Evolutionary conservation across 2,113 vertebrate genomes (phyloP).

Genomic region (Aphelocoma coerulescens): DNA sequence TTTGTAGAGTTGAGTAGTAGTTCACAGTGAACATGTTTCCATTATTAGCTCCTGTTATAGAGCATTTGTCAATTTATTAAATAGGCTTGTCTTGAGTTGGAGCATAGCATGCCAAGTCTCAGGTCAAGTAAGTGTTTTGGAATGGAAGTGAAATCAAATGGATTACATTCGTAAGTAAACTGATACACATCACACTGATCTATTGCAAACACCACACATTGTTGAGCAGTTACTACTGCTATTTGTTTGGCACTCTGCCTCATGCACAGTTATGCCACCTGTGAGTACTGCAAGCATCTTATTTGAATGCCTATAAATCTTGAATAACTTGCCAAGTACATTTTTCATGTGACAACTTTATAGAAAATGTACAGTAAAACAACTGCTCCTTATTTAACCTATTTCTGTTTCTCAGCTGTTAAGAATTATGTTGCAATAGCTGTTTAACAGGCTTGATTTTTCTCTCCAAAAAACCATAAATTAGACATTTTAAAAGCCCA

Average conservation of each 20-base stretch:
- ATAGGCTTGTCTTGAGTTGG: background rate
- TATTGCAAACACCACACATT: background rate
- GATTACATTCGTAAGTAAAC: slow-evolving; percentile 8
- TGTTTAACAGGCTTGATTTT: background rate
- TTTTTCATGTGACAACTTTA: background rate
- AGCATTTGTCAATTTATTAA: background rate
- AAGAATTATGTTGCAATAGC: background rate
- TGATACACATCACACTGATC: background rate
- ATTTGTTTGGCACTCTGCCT: slow-evolving; percentile 8
- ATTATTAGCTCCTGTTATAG: background rate
- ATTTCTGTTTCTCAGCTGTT: background rate
- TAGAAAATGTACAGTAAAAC: background rate
- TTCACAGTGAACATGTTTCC: background rate
- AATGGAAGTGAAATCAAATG: background rate
- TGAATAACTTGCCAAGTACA: background rate
- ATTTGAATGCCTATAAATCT: background rate
- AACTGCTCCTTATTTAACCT: background rate
- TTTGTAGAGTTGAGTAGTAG: background rate
- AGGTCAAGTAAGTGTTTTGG: background rate
- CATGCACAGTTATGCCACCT: background rate
- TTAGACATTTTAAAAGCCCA: background rate
- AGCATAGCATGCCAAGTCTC: background rate
- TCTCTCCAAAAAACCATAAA: background rate
- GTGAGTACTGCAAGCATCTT: background rate
- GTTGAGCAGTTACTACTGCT: background rate